Base-by-base conservation (phyloP, 2,113 vertebrate species). In the Thermophis baileyi region DNA sequence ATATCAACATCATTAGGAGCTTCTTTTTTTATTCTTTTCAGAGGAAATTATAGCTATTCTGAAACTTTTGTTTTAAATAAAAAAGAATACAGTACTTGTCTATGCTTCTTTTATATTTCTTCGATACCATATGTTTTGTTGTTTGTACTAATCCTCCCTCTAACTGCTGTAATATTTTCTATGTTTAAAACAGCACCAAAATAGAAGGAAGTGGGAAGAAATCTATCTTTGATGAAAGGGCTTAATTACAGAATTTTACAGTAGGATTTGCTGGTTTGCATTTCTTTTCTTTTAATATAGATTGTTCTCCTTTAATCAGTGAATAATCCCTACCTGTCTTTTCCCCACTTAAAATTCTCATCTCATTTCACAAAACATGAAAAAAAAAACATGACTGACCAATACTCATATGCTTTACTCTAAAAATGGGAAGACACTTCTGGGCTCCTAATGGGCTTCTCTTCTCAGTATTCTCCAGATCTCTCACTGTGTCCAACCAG, bases 111-210 rank as follows among this genome's bases (percentile, higher is more conserved):
- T 96, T 95, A 95, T 94, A 49, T 93, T 95, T 81, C 74, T 89
- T 95, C 94, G 94, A 95, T 96, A 96, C 25, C 85, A 93, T 93
- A 93, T 96, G 93, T 96, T 96, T 96, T 96, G 85, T 47, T 97
- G 88, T 93, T 95, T 95, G 91, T 69, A 51, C 87, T 60, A 14
- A 94, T 49, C 47, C 92, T 92, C 89, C 27, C 30, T 95, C 55
- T 96, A 96, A 96, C 94, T 96, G 90, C 92, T 94, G 90, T 57
- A 60, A 53, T 95, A 90, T 94, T 63, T 96, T 95, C 94, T 94
- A 94, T 93, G 90, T 85, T 94, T 94, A 96, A 94, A 94, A 94
- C 87, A 96, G 49, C 57, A 49, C 94, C 88, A 95, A 94, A 96
- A 57, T 94, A 55, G 3, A 22, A 50, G 25, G 69, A 93, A 93